Evolutionary conservation across 2,888 invertebrate species (phyloP), one percentile per base, ranked within the genome.

Genomic region (Isoperla grammatica): DNA sequence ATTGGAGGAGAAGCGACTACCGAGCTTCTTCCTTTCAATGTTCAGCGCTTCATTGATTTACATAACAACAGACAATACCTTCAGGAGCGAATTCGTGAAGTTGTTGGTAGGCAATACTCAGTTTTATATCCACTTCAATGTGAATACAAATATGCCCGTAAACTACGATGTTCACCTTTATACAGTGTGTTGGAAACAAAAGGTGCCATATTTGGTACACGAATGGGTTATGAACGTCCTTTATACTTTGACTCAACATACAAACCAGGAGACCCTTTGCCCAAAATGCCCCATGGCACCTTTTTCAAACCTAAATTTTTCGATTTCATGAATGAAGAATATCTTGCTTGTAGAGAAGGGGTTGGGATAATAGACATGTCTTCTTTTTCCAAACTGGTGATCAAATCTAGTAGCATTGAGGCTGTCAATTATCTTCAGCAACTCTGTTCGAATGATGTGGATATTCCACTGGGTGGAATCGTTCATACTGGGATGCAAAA

Each of bases 301-400:
- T 86, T 83, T 72, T 83, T 82, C 64, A 86, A 85, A 69, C 87
- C 87, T 4, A 76, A 76, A 60, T 88, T 86, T 74, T 83, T 86
- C 68, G 82, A 84, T 65, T 81, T 79, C 67, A 83, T 87, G 72
- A 77, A 78, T 65, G 80, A 84, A 67, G 88, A 89, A 71, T 87
- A 86, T 74, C 76, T 81, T 68, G 87, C 87, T 1, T 88, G 88
- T 69, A 74, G 84, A 56, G 86, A 87, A 74, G 81, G 86, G n/a
- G 87, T 88, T 45, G 87, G 86, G 56, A 79, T 89, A 56, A 86
- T 88, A 64, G 88, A 89, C 69, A 87, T 88, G 85, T 86, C 87
- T 42, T 86, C 86, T 3, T 88, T 88, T 74, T 83, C 86, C 11
- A 89, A 89, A 74, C 84, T 87, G 67, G 83, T 86, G 74, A 80